Base-by-base conservation (phyloP, 2,113 vertebrate species). In the Mesoclemmys tuberculata region DNA sequence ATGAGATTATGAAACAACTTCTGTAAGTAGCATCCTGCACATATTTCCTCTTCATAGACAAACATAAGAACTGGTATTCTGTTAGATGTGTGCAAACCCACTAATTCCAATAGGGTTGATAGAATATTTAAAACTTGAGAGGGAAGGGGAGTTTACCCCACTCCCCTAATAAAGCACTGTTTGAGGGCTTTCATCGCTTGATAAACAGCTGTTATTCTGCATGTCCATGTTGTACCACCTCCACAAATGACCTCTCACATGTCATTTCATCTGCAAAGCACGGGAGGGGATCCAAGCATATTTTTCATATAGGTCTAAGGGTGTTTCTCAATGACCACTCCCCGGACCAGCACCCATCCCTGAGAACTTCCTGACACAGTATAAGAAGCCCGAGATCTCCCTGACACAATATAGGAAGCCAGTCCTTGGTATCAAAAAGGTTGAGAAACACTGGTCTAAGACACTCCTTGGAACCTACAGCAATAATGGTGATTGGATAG, bases 261-360 rank as follows among this genome's bases (percentile, higher is more conserved):
- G 49, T 41, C 18, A 56, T 82, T 91, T 91, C 82, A 82, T 92
- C 85, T 68, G 49, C 41, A 88, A 75, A 91, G 48, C 80, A 83
- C 1, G 89, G 46, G 56, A 88, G 41, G 46, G 89, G 86, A 10
- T 58, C 24, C 46, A 46, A 27, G 82, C 85, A 44, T 27, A 84
- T 54, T 89, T 84, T 38, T 11, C 35, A 75, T 12, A 46, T 77
- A 16, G 26, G 6, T 77, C 74, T 46, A 16, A 27, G 74, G 29
- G 46, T 6, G 46, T 46, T 46, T 46, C 46, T 46, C 46, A 46
- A 46, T 46, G 46, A 46, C 46, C 46, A 46, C 6, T 46, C 46
- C 46, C 46, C 8, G 46, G 46, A 46, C 46, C 46, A 46, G 46
- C 46, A 46, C 46, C 46, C 5, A 8, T 46, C 46, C 46, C 46